phyloP scores from a whole-genome alignment of 2,888 invertebrate species.

The Synergus itoensis region DNA sequence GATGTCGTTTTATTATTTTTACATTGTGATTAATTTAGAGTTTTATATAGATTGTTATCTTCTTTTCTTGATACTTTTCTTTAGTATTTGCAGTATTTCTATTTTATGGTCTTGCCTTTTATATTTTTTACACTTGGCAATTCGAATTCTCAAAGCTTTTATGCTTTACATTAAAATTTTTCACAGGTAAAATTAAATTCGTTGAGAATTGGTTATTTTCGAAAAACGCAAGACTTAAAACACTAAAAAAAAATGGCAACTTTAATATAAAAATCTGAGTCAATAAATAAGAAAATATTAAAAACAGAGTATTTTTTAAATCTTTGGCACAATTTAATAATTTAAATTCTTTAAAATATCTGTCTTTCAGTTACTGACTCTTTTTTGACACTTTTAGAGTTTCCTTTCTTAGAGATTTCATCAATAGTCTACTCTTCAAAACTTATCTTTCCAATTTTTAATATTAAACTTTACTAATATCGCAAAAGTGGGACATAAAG shows the following conservation, averaged over 20 bases:
- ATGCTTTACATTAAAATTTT: not conserved
- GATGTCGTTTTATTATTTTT: conserved; percentile 17
- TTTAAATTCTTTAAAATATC: not conserved
- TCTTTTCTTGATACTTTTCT: not conserved
- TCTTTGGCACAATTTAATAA: too few relatives aligned
- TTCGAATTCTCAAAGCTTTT: too few relatives aligned
- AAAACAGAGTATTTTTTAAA: not conserved
- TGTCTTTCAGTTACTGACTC: not conserved
- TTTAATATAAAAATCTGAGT: not conserved
- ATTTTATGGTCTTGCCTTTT: too few relatives aligned
- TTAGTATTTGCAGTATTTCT: too few relatives aligned
- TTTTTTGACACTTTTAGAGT: not conserved
- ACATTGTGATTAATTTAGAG: not conserved
- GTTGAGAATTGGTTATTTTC: too few relatives aligned
- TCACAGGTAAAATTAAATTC: not conserved
- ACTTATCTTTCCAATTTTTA: not conserved
- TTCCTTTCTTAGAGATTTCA: not conserved
- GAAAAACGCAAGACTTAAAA: not conserved
- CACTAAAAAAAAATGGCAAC: too few relatives aligned
- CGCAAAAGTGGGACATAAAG: not conserved
- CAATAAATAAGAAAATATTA: not conserved
- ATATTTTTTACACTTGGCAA: too few relatives aligned
- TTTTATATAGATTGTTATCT: not conserved
- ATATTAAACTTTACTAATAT: not conserved
- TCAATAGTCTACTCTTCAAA: not conserved